phyloP scores from a whole-genome alignment of 2,797 vertebrate species.

The Gobionotothen gibberifrons region DNA sequence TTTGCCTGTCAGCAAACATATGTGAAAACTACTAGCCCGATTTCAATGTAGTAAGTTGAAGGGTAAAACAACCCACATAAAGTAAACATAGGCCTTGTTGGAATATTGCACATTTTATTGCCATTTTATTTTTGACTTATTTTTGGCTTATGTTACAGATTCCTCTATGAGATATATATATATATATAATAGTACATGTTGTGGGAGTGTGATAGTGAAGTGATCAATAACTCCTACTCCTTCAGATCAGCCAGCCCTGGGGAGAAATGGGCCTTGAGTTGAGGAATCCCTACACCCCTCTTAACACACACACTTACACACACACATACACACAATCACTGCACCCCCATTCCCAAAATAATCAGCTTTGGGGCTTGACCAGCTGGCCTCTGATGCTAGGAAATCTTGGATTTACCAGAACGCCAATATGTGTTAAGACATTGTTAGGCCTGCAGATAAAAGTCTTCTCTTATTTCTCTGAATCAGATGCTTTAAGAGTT shows the following conservation, averaged over 20 bases:
- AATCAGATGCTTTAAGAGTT: slow-evolving; percentile 11
- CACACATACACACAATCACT: slow-evolving; percentile 26
- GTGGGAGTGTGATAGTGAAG: not conserved
- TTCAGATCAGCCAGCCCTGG: not conserved
- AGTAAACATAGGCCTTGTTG: no score
- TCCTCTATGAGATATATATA: not conserved
- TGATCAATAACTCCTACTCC: slow-evolving; percentile 4
- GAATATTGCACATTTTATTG: no score
- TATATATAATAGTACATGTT: not conserved
- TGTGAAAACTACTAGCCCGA: no score
- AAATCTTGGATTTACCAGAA: slow-evolving; percentile 54
- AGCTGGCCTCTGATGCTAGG: slow-evolving; percentile 55
- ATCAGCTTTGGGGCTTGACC: slow-evolving; percentile 70
- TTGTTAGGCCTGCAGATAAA: slow-evolving; percentile 18
- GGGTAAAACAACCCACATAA: no score
- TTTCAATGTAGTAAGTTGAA: no score
- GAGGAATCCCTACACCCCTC: not conserved
- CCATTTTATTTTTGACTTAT: not conserved
- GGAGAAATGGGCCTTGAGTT: slow-evolving; percentile 24
- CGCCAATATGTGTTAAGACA: slow-evolving; percentile 36
- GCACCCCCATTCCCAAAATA: slow-evolving; percentile 57
- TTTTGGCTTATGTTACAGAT: not conserved
- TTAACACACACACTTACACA: slow-evolving; percentile 7
- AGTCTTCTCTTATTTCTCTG: slow-evolving; percentile 10
- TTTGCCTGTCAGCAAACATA: no score